A percentile compares a stretch with the other conserved stretches of the same genome.
These are phyloP conservation scores for Agriopis leucophaearia DNA, from an alignment of 2,888 invertebrate genomes.

Conservation along the genomic window DNA sequence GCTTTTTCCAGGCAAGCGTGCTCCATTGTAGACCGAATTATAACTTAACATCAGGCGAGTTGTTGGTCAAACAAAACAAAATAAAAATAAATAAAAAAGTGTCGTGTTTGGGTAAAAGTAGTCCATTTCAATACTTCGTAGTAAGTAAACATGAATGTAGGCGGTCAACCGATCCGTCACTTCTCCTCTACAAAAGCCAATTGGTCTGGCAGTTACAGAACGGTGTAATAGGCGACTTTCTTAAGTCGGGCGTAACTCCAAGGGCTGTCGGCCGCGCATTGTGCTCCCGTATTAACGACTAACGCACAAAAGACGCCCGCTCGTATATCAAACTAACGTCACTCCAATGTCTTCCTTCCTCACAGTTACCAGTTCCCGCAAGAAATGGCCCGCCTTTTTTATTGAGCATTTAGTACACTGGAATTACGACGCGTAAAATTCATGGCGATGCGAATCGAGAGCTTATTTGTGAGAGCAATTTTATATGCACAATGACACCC, in stretches of 20 bases:
- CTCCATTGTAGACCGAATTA: no score
- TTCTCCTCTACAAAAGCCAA: slow-evolving; percentile 30
- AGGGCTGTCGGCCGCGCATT: slow-evolving; percentile 75
- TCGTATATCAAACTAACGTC: slow-evolving; percentile 86
- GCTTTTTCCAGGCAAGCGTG: no score
- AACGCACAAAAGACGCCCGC: slow-evolving; percentile 79
- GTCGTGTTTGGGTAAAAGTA: background rate
- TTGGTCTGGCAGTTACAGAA: slow-evolving; percentile 33
- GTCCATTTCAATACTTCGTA: background rate
- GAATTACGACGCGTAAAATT: slow-evolving; percentile 77
- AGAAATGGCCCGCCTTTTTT: slow-evolving; percentile 79
- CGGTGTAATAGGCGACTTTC: slow-evolving; percentile 64
- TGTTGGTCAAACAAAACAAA: no score
- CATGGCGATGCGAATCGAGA: slow-evolving; percentile 53
- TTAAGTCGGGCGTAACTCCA: slow-evolving; percentile 76
- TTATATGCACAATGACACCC: slow-evolving; percentile 42
- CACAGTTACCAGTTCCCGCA: slow-evolving; percentile 72
- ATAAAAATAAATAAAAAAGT: no score
- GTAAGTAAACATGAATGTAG: slow-evolving; percentile 26
- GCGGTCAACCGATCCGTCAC: slow-evolving; percentile 45
- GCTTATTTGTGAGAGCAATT: slow-evolving; percentile 47
- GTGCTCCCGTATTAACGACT: slow-evolving; percentile 80
- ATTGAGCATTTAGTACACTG: slow-evolving; percentile 77
- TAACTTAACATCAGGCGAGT: no score
- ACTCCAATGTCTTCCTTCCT: slow-evolving; percentile 85